Evolutionary conservation across 2,113 vertebrate species (phyloP).

Genomic region (Cyprinodon brontotheroides): DNA sequence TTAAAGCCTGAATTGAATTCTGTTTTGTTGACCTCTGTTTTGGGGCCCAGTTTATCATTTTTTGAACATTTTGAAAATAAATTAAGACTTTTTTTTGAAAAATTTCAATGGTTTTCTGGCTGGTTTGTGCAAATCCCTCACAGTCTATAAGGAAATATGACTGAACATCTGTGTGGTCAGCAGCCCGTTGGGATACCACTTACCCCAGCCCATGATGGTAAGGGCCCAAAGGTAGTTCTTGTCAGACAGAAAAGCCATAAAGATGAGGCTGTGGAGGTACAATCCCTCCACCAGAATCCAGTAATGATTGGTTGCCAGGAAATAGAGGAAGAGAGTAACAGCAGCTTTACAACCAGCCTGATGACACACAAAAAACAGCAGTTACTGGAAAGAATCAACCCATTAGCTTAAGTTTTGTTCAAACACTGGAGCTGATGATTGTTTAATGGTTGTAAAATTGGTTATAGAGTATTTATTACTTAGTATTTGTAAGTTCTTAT

Average conservation of each 20-base stretch:
- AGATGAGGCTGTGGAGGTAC: constrained; percentile 92
- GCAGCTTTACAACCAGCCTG: constrained; percentile 90
- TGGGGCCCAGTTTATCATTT: no score
- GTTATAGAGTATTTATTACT: background rate
- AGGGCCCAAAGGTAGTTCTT: constrained; percentile 90
- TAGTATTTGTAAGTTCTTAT: background rate
- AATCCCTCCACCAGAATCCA: constrained; percentile 95
- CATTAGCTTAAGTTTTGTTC: background rate
- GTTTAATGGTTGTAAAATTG: no score
- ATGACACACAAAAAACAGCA: constrained; percentile 2
- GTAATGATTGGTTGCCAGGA: constrained; percentile 92
- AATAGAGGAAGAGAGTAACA: constrained; percentile 91
- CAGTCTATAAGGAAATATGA: no score
- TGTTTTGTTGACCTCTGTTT: no score
- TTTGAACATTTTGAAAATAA: no score
- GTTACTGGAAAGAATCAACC: background rate
- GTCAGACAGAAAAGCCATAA: constrained; percentile 93
- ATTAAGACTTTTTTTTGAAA: no score
- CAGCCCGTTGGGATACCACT: constrained; percentile 22
- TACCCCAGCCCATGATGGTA: constrained; percentile 91
- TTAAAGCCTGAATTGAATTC: no score
- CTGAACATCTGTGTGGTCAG: no score
- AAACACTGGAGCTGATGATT: background rate
- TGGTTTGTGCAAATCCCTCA: no score
- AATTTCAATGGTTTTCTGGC: no score